Evolutionary conservation across 2,113 vertebrate species (phyloP).

Genomic region (Ptilonorhynchus violaceus): DNA sequence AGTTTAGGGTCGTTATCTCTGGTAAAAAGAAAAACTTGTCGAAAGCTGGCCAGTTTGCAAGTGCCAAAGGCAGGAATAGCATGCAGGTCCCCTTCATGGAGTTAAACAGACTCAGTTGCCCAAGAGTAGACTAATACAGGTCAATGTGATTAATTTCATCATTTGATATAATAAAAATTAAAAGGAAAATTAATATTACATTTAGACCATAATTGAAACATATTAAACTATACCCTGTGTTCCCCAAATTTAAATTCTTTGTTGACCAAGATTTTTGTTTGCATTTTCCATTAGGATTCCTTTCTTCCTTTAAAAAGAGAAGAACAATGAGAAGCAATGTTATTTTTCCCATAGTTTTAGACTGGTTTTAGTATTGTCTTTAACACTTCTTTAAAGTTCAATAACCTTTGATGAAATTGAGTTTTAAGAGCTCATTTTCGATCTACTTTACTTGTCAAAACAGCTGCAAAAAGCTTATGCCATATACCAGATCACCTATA

Average conservation of each 20-base stretch:
- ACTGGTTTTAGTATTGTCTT: not conserved
- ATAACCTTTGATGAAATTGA: not conserved
- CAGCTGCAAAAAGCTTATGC: not conserved
- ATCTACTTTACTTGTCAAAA: not conserved
- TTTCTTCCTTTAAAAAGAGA: not conserved
- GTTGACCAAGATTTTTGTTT: not conserved
- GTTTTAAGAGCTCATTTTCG: not conserved
- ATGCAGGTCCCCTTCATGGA: not conserved
- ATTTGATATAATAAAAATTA: not conserved
- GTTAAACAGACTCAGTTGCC: not conserved
- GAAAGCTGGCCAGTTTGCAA: not conserved
- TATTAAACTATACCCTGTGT: not conserved
- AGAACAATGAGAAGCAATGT: not conserved
- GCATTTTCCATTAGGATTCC: not conserved
- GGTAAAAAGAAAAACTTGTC: not conserved
- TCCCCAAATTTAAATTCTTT: not conserved
- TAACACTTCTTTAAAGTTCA: not conserved
- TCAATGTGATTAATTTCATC: not conserved
- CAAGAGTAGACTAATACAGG: not conserved
- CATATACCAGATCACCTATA: not conserved
- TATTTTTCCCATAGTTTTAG: not conserved
- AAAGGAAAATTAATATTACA: not conserved
- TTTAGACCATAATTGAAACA: not conserved
- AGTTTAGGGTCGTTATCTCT: not conserved
- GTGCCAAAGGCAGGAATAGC: not conserved